phyloP scores from a whole-genome alignment of 2,888 invertebrate species.

The Drosophila incognita region DNA sequence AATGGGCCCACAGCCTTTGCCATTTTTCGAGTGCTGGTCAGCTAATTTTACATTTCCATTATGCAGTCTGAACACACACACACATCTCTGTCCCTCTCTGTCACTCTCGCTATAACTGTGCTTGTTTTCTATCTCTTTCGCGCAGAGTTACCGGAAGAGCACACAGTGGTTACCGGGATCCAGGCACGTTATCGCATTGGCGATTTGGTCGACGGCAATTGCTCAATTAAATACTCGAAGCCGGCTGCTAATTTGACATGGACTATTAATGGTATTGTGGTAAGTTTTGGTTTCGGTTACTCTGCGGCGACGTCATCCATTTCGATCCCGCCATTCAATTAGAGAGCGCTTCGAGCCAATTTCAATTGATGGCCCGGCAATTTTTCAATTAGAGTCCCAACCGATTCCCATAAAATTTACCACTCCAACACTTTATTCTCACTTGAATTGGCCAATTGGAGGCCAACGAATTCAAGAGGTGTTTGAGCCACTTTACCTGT shows the following conservation, averaged over 20 bases:
- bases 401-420: slow-evolving; percentile 32
- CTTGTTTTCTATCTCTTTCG: slow-evolving; percentile 21
- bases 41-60: slow-evolving; percentile 73
- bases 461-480: background rate
- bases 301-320: slow-evolving; percentile 27
- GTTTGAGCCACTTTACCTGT: background rate
- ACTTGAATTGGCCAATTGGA: slow-evolving; percentile 24
- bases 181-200: slow-evolving; percentile 86
- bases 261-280: slow-evolving; percentile 87
- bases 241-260: slow-evolving; percentile 88
- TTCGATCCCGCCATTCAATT: slow-evolving; percentile 45
- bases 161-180: slow-evolving; percentile 86
- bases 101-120: background rate
- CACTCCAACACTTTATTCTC: slow-evolving; percentile 24
- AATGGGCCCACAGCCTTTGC: slow-evolving; percentile 68
- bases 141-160: slow-evolving; percentile 86
- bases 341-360: slow-evolving; percentile 53
- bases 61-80: slow-evolving; percentile 21
- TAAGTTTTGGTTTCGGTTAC: slow-evolving; percentile 81
- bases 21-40: slow-evolving; percentile 43
- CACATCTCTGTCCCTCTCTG: slow-evolving; percentile 14
- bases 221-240: slow-evolving; percentile 86
- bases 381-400: slow-evolving; percentile 72
- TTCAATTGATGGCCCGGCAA: slow-evolving; percentile 69
- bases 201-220: slow-evolving; percentile 86